These are phyloP conservation scores for Leptoclinus maculatus DNA, from an alignment of 2,797 vertebrate genomes.

Conservation along the genomic window DNA sequence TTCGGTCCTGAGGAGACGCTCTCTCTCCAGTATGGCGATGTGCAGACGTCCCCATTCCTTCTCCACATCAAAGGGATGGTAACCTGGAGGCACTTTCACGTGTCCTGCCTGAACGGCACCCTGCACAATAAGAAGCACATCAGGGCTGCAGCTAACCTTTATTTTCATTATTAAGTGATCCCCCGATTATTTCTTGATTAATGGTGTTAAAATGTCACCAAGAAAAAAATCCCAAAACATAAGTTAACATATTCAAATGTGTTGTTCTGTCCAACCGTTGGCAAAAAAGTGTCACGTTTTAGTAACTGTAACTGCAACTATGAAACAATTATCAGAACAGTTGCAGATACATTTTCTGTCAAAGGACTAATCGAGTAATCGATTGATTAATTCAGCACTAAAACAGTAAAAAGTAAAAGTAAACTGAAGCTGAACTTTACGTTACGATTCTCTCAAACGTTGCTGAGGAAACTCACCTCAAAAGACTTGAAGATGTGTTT, in stretches of 20 bases:
- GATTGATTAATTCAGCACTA: not conserved
- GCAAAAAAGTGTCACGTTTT: not conserved
- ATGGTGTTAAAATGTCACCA: not conserved
- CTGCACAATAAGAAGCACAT: conserved; percentile 67
- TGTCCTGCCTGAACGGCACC: conserved; percentile 89
- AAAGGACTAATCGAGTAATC: not conserved
- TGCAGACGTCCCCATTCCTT: conserved; percentile 97
- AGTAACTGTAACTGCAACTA: not conserved
- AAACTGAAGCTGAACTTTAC: not conserved
- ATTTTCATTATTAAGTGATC: not conserved
- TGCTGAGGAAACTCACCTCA: conserved; percentile 82
- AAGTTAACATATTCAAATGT: not conserved
- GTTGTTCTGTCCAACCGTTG: not conserved
- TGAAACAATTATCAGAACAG: not conserved
- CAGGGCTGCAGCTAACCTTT: not conserved
- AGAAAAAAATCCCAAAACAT: not conserved
- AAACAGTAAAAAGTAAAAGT: not conserved
- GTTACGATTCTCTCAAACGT: not conserved
- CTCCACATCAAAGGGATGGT: conserved; percentile 94
- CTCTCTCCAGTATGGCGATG: conserved; percentile 92
- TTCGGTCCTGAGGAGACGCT: conserved; percentile 90
- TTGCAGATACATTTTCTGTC: not conserved
- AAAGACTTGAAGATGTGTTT: conserved; percentile 92
- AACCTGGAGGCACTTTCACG: conserved; percentile 90
- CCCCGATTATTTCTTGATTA: not conserved